Base-by-base conservation (phyloP, 2,113 vertebrate species). In the Pterocles burchelli region DNA sequence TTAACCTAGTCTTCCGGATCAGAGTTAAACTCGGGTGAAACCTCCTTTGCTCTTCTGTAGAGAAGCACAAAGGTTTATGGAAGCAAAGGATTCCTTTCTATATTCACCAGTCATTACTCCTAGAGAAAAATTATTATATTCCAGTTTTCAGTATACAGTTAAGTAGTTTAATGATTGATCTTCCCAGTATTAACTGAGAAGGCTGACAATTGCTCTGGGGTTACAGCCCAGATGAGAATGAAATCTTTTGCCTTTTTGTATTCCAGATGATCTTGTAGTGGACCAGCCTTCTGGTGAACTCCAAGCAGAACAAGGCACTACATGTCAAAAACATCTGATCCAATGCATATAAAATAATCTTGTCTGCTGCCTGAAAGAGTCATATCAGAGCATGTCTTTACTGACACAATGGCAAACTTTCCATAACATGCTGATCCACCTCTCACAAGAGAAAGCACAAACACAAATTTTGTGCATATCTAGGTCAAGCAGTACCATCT, bases 311-410 rank as follows among this genome's bases (percentile, higher is more conserved):
- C 34, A 84, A 36, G 21, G 16, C 28, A 45, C 52, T 25, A 2
- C 14, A 57, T 36, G 21, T 84, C 55, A 74, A 79, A 92, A 43
- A 34, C 15, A 34, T 58, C 45, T 65, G 58, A 62, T 11, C 12
- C 5, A 78, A 48, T 45, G 46, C 0, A 0, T 61, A 3, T 6
- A 58, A 54, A 3, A 43, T 41, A 62, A 81, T 65, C 29, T 45
- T 41, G 6, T 62, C 48, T 75, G 16, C 48, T 49, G 17, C 52
- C 57, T 68, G 24, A 58, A 77, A 78, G 58, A 25, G 17, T 55
- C 0, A 0, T 34, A 43, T 26, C n/a, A 77, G 31, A 83, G 17
- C 3, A 8, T 24, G 16, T 38, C 51, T 83, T 80, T 38, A 65
- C 51, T 66, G 55, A 49, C 31, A 80, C 11, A 58, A 52, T 33